Evolutionary conservation across 2,113 vertebrate species (phyloP).

Genomic region (Machaerirhynchus nigripectus): DNA sequence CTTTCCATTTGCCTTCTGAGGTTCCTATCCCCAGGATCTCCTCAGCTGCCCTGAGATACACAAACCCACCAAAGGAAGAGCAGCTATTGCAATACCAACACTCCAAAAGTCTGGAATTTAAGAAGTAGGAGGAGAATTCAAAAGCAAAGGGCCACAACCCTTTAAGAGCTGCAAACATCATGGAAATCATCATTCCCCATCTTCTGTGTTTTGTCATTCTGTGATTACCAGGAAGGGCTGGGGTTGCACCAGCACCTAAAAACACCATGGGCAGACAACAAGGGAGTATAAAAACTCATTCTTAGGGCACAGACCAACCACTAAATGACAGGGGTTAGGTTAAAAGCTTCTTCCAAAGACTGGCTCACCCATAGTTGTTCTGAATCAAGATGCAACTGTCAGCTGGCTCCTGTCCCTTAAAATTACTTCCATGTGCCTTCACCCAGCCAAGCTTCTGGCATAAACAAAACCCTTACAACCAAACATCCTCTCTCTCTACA

Average conservation of each 20-base stretch:
- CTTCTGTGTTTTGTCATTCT: not conserved
- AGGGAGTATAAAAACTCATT: not conserved
- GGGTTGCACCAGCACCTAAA: not conserved
- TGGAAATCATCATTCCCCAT: not conserved
- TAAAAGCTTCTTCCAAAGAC: not conserved
- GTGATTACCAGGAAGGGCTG: not conserved
- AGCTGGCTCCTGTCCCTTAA: constrained; percentile 11
- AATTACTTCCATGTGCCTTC: constrained; percentile 53
- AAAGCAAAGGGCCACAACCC: not conserved
- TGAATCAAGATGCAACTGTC: not conserved
- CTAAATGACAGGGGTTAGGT: not conserved
- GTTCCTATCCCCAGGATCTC: not conserved
- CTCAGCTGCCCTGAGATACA: not conserved
- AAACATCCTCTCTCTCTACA: not conserved
- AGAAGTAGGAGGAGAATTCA: not conserved
- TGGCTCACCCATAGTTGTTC: not conserved
- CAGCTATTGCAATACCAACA: not conserved
- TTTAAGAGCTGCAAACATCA: not conserved
- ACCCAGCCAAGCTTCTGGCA: not conserved
- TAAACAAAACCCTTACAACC: not conserved
- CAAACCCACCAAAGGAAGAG: not conserved
- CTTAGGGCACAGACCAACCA: not conserved
- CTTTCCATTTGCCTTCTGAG: not conserved
- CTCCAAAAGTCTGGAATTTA: not conserved
- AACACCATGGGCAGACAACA: not conserved